Evolutionary conservation across 2,797 vertebrate genomes (phyloP), one percentile per base, ranked within the genome.

Genomic region (Florisuga fusca): DNA sequence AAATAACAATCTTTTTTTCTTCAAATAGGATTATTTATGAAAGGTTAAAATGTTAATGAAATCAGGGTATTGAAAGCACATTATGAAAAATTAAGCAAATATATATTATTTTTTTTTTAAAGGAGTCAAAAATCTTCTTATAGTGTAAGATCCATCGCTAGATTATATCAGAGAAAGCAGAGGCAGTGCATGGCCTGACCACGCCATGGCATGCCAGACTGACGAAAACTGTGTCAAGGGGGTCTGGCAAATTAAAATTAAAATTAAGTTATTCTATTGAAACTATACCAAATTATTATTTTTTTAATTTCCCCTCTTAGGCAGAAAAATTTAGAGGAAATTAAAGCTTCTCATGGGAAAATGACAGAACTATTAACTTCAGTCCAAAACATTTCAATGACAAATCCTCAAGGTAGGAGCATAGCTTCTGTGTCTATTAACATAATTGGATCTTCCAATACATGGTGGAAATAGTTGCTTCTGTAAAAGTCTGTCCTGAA

Each of bases 201-300:
- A 1, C 19, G 55, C 61, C 2, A 0, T 10, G n/a, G 23, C 36
- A 51, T 0, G 1, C 11, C 45, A 29, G 50, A 2, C 36, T 63
- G 74, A 31, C 55, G 25, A 46, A 18, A 19, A 21, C 50, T 72
- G 9, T 31, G 18, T 34, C 63, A 15, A 59, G 45, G 27, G 5
- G 7, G 4, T 21, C 57, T 66, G 50, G 41, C 31, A 41, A 41
- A 41, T 41, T 41, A 13, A 85, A 79, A 75, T 45, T 34, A 46
- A 46, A 50, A 33, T 59, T 10, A 82, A 61, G 12, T 22, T 7
- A 18, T 62, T 76, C 22, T 73, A 6, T 22, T 80, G 55, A 83
- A 86, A 74, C 22, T 22, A n/a, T 45, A 33, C 10, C 14, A 50
- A 55, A 51, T 27, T 51, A 1, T 16, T 41, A 58, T 34, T 50